These are phyloP conservation scores for Microcebus tavaratra DNA, from an alignment of 2,113 vertebrate genomes.

Conservation along the genomic window DNA sequence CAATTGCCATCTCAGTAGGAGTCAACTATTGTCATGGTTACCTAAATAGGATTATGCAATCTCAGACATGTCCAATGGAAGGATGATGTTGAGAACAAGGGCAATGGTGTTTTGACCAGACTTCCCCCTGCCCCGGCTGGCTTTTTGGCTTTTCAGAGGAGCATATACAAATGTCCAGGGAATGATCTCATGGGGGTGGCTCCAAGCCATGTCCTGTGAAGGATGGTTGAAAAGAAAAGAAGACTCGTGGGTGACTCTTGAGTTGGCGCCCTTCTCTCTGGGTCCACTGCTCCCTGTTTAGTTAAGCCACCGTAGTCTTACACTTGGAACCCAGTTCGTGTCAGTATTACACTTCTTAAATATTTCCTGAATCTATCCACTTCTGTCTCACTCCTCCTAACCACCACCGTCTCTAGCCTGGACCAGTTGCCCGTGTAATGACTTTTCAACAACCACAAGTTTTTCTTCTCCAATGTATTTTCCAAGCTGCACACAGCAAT, in stretches of 20 bases:
- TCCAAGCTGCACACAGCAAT: background rate
- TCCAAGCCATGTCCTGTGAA: background rate
- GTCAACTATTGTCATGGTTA: constrained; percentile 52
- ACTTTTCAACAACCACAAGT: background rate
- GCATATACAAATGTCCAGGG: background rate
- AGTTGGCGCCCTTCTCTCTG: background rate
- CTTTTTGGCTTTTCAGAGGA: background rate
- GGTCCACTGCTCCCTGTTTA: background rate
- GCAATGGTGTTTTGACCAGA: background rate
- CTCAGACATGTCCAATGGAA: background rate
- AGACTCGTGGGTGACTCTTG: background rate
- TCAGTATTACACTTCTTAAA: background rate
- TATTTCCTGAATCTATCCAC: background rate
- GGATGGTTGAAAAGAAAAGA: background rate
- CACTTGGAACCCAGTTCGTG: background rate
- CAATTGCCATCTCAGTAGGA: constrained; percentile 12
- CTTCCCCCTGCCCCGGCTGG: background rate
- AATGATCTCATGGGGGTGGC: background rate
- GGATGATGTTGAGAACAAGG: background rate
- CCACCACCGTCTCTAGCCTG: background rate
- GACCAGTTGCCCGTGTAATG: background rate
- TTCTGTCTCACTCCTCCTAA: background rate
- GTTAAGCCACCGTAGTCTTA: background rate
- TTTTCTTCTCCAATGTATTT: background rate
- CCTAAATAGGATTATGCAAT: constrained; percentile 5